These are phyloP conservation scores for Mya arenaria DNA, from an alignment of 1,140 invertebrate genomes.

Conservation along the genomic window DNA sequence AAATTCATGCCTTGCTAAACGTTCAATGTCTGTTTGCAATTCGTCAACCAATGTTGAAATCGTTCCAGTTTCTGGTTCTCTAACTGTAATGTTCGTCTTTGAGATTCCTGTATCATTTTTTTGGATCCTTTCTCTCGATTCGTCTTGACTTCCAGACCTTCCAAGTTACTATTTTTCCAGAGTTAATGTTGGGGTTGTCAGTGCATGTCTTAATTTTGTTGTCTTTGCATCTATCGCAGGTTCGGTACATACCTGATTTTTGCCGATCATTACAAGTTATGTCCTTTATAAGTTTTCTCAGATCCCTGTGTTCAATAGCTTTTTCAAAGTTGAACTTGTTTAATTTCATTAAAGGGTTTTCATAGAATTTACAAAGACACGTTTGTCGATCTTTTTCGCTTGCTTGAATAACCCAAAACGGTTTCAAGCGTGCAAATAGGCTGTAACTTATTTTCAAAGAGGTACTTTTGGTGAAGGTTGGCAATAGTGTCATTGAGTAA, in stretches of 20 bases:
- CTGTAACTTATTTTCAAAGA: conserved; percentile 1
- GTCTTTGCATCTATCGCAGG: not conserved
- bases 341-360: conserved; percentile 16
- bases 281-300: not conserved
- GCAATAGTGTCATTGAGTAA: not conserved
- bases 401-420: conserved; percentile 33
- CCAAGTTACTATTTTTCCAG: not conserved
- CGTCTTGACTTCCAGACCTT: not conserved
- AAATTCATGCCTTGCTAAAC: not conserved
- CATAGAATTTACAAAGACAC: conserved; percentile 41
- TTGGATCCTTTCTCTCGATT: not conserved
- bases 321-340: not conserved
- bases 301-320: not conserved
- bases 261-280: not conserved
- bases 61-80: not conserved
- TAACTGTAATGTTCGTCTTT: not conserved
- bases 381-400: conserved; percentile 51
- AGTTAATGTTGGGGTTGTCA: not conserved
- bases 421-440: conserved; percentile 14
- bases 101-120: not conserved
- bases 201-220: not conserved
- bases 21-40: not conserved
- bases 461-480: not conserved
- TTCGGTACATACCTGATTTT: conserved; percentile 16
- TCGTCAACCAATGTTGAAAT: not conserved